phyloP scores from a whole-genome alignment of 2,888 invertebrate genomes.

The Vandiemenella viatica region DNA sequence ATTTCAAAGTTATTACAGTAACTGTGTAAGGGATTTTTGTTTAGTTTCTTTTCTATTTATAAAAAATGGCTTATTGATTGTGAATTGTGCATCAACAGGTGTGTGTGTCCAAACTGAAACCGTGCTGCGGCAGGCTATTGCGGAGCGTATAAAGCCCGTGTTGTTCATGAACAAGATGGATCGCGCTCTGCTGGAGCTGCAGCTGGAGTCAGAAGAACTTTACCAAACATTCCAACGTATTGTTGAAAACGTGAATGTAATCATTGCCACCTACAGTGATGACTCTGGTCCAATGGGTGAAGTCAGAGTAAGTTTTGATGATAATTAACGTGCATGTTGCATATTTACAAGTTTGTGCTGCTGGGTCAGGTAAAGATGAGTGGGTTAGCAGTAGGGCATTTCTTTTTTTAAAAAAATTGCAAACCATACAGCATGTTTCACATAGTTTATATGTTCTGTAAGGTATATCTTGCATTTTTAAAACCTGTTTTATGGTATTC shows the following conservation, averaged over 20 bases:
- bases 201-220: slow-evolving; percentile 89
- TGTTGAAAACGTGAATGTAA: slow-evolving; percentile 98
- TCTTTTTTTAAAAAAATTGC: no score
- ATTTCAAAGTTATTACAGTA: no score
- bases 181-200: slow-evolving; percentile 92
- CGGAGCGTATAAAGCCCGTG: slow-evolving; percentile 98
- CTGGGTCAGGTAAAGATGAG: no score
- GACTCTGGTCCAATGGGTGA: slow-evolving; percentile 98
- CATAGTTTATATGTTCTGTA: no score
- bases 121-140: slow-evolving; percentile 97
- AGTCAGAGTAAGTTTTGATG: slow-evolving; percentile 63
- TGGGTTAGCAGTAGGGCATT: no score
- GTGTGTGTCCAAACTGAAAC: slow-evolving; percentile 99
- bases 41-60: slow-evolving; percentile 15
- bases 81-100: slow-evolving; percentile 43
- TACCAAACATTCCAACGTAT: slow-evolving; percentile 99
- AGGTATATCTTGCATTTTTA: no score
- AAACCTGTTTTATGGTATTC: no score
- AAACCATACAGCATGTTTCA: no score
- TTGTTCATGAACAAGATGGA: slow-evolving; percentile 99
- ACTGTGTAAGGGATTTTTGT: no score
- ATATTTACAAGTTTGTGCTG: no score
- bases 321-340: no score
- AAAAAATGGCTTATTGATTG: slow-evolving; percentile 8
- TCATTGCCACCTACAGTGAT: slow-evolving; percentile 97